A percentile compares a stretch with the other conserved stretches of the same genome.
Conservation (phyloP, 2,888 invertebrate genomes). For the Himalopsyche japonica region DNA sequence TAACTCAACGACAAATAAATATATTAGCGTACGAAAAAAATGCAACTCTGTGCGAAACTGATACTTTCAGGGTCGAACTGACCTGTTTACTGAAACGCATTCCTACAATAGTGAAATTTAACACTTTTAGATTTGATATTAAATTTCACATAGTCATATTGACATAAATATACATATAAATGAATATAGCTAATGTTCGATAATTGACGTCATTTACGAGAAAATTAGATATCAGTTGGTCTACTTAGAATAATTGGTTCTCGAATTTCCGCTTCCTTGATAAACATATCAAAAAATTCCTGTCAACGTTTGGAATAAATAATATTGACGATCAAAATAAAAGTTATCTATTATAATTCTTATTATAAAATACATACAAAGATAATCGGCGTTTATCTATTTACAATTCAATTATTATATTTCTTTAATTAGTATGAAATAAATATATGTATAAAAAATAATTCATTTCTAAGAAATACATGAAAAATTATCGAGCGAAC, state of each 20-base stretch:
- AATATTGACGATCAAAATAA: too few relatives aligned
- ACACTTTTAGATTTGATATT: neutral
- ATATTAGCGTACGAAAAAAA: neutral
- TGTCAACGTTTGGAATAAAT: too few relatives aligned
- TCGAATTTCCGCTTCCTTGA: too few relatives aligned
- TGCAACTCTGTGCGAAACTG: neutral
- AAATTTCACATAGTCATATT: neutral
- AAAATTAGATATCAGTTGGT: neutral
- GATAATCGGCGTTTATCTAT: too few relatives aligned
- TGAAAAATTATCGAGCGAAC: too few relatives aligned
- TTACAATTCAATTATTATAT: too few relatives aligned
- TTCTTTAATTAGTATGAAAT: too few relatives aligned
- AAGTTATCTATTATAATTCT: too few relatives aligned
- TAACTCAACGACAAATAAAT: neutral
- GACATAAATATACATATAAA: neutral
- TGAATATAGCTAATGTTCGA: neutral
- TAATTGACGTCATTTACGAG: neutral
- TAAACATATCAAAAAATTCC: too few relatives aligned
- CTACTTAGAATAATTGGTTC: neutral
- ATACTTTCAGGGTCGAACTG: neutral
- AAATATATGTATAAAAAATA: too few relatives aligned
- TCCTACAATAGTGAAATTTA: neutral
- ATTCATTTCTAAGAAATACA: too few relatives aligned
- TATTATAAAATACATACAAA: too few relatives aligned
- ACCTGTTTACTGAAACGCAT: neutral